These are phyloP conservation scores for Pachyrhynchus sulphureomaculatus DNA, from an alignment of 1,140 invertebrate genomes.

Conservation along the genomic window DNA sequence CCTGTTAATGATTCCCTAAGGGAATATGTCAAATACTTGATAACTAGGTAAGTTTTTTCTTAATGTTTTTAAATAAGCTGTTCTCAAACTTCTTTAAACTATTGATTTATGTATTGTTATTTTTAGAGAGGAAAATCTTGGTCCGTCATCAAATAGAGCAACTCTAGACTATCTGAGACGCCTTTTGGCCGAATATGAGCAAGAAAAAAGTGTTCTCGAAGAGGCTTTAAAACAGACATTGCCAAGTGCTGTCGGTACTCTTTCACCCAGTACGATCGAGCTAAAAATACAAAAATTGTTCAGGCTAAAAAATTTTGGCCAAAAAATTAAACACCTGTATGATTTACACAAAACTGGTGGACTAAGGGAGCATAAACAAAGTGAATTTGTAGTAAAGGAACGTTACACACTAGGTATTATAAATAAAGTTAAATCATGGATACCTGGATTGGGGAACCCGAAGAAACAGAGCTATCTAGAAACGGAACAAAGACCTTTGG, in stretches of 20 bases:
- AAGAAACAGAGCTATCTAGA: too few relatives aligned
- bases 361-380: background rate
- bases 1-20: constrained; percentile 38
- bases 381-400: background rate
- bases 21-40: constrained; percentile 36
- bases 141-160: background rate
- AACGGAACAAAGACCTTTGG: too few relatives aligned
- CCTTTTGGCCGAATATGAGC: background rate
- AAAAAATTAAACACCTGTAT: background rate
- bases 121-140: constrained; percentile 3
- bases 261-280: background rate
- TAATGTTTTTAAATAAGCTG: too few relatives aligned
- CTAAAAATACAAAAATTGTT: background rate
- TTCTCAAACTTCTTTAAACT: too few relatives aligned
- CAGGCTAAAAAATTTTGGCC: background rate
- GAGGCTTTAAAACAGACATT: background rate
- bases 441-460: too few relatives aligned
- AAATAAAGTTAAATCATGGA: background rate
- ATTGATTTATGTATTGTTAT: too few relatives aligned
- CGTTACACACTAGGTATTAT: background rate
- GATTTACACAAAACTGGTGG: background rate
- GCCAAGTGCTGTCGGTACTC: background rate
- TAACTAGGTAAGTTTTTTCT: constrained; percentile 26
- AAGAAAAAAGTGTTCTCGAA: background rate
- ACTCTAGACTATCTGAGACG: background rate